Percentiles rank a stretch among this genome's conserved stretches.
phyloP scores from a whole-genome alignment of 2,797 vertebrate genomes.

The Alca torda region DNA sequence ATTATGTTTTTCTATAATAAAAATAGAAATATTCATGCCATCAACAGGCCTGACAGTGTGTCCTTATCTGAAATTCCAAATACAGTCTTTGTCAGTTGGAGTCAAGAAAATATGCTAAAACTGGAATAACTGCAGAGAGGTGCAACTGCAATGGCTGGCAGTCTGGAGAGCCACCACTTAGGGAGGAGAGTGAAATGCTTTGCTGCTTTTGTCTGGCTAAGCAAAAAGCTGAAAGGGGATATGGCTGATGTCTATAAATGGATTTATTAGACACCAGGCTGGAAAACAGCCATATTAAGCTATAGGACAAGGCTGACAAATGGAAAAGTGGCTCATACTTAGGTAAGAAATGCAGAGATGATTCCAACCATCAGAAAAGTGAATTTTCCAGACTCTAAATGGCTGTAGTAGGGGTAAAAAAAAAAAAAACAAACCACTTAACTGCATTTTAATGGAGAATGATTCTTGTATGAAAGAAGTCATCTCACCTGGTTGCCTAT shows the following conservation, averaged over 20 bases:
- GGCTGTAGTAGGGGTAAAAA: background rate
- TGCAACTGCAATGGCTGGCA: background rate
- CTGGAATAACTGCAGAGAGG: background rate
- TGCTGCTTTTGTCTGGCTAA: background rate
- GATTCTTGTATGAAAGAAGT: background rate
- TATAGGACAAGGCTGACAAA: background rate
- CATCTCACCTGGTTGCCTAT: background rate
- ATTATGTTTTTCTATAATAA: background rate
- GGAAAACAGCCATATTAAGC: background rate
- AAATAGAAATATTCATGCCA: background rate
- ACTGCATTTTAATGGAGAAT: background rate
- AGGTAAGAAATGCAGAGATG: background rate
- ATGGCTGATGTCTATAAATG: background rate
- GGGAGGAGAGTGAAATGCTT: background rate
- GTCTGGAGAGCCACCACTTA: background rate
- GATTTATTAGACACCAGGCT: background rate
- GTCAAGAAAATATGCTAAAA: background rate
- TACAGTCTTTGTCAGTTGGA: background rate
- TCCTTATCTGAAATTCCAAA: background rate
- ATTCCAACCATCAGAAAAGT: background rate
- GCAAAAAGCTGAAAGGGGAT: background rate
- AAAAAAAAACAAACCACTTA: background rate
- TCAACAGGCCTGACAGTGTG: background rate
- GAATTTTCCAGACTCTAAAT: background rate
- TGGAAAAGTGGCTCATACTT: background rate